Conservation (phyloP, 53 echinoderm and acorn worm genomes). For the Luidia sarsii region DNA sequence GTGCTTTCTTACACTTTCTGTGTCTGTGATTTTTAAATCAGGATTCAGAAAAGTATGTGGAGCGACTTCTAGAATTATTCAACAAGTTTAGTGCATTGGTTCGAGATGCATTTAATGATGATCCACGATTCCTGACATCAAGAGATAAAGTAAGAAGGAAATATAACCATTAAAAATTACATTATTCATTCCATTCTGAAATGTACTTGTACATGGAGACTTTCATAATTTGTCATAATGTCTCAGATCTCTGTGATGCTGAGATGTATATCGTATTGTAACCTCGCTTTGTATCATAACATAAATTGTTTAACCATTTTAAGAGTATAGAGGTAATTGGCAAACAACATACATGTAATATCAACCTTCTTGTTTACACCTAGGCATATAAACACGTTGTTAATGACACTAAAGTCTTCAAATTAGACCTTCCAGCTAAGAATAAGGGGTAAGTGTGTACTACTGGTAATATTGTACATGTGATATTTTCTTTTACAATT, state of each 20-base stretch:
- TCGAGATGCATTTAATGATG: constrained; percentile 96
- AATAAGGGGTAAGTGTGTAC: constrained; percentile 71
- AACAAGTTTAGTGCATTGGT: constrained; percentile 89
- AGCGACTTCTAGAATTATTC: constrained; percentile 87
- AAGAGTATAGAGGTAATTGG: too few species aligned
- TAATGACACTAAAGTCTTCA: constrained; percentile 97
- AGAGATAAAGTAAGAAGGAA: constrained; percentile 82
- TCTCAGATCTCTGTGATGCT: too few species aligned
- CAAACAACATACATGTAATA: too few species aligned
- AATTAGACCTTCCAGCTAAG: constrained; percentile 81
- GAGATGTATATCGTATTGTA: too few species aligned
- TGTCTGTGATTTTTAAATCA: too few species aligned
- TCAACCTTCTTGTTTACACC: not conserved
- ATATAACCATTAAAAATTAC: not conserved
- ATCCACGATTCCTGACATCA: constrained; percentile 92
- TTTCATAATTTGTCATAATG: too few species aligned
- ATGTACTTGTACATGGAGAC: too few species aligned
- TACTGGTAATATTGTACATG: too few species aligned
- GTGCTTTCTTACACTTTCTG: too few species aligned
- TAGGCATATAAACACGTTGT: constrained; percentile 98
- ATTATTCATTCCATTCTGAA: not conserved
- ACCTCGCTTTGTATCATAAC: too few species aligned
- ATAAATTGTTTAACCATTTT: too few species aligned
- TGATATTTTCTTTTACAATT: too few species aligned
- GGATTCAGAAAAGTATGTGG: constrained; percentile 99